These are phyloP conservation scores for Neodiprion fabricii DNA, from an alignment of 1,140 invertebrate genomes.

Conservation along the genomic window DNA sequence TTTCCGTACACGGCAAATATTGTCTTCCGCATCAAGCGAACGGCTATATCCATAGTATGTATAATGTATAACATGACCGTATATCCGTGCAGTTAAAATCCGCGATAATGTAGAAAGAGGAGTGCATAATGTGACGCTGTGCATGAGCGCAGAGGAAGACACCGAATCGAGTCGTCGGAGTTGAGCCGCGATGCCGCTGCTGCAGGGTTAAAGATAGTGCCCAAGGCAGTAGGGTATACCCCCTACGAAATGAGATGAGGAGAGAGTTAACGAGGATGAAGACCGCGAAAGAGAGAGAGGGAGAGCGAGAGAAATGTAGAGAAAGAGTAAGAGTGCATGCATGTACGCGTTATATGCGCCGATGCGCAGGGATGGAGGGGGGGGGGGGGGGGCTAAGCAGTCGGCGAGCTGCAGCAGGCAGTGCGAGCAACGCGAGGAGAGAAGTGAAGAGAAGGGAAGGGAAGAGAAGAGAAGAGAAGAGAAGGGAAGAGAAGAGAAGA, in stretches of 20 bases:
- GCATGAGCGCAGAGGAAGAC: too few relatives aligned
- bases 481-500: conserved; percentile 18
- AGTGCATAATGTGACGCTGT: too few relatives aligned
- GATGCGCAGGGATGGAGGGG: conserved; percentile 6
- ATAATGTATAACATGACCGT: too few relatives aligned
- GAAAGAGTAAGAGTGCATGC: too few relatives aligned
- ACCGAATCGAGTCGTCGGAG: neutral
- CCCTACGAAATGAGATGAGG: conserved; percentile 41
- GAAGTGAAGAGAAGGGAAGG: conserved; percentile 18
- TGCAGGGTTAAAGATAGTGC: conserved; percentile 49
- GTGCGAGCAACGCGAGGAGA: conserved; percentile 22
- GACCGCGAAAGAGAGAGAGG: conserved; percentile 30
- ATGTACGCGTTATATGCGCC: too few relatives aligned
- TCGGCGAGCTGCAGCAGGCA: neutral
- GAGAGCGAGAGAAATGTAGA: neutral
- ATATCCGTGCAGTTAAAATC: too few relatives aligned
- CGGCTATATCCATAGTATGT: too few relatives aligned
- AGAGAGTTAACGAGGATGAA: conserved; percentile 34
- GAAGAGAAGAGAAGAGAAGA: neutral
- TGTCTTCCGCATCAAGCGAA: too few relatives aligned
- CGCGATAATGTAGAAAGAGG: too few relatives aligned
- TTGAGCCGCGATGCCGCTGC: conserved; percentile 11
- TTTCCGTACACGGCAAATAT: too few relatives aligned
- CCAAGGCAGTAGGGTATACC: conserved; percentile 42
- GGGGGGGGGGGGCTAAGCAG: neutral